phyloP scores from a whole-genome alignment of 2,113 vertebrate genomes.

The Smithornis capensis region DNA sequence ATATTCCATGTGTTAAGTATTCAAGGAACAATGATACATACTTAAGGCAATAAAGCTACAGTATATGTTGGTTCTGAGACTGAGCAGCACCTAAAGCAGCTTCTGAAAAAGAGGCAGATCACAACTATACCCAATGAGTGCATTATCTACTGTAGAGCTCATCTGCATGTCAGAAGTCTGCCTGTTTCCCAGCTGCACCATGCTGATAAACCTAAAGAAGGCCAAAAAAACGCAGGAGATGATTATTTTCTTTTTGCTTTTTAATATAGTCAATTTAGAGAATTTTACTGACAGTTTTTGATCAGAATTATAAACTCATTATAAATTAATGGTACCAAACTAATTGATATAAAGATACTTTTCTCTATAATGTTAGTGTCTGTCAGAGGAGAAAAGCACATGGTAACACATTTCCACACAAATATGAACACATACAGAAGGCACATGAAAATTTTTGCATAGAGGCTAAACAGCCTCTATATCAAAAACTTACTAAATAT shows the following conservation, averaged over 20 bases:
- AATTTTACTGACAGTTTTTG: neutral
- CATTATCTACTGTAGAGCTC: neutral
- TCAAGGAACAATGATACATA: neutral
- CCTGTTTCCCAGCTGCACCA: neutral
- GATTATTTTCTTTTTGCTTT: neutral
- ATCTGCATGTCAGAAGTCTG: neutral
- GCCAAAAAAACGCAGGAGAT: neutral
- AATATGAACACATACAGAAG: neutral
- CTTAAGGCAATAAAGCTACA: neutral
- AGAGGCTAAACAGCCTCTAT: neutral
- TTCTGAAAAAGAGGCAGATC: neutral
- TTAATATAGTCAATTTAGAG: neutral
- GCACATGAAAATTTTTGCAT: neutral
- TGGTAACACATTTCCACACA: neutral
- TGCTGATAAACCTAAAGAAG: neutral
- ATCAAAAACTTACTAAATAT: neutral
- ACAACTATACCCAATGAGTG: neutral
- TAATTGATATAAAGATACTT: neutral
- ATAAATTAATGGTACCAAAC: neutral
- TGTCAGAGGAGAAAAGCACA: neutral
- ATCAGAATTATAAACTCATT: neutral
- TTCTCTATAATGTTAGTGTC: neutral
- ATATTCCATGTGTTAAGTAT: neutral
- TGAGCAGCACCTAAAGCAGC: neutral
- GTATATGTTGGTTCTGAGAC: neutral